A percentile compares a stretch with the other conserved stretches of the same genome.
Conservation (phyloP, 2,797 vertebrate species). For the Pseudomugil tenellus region DNA sequence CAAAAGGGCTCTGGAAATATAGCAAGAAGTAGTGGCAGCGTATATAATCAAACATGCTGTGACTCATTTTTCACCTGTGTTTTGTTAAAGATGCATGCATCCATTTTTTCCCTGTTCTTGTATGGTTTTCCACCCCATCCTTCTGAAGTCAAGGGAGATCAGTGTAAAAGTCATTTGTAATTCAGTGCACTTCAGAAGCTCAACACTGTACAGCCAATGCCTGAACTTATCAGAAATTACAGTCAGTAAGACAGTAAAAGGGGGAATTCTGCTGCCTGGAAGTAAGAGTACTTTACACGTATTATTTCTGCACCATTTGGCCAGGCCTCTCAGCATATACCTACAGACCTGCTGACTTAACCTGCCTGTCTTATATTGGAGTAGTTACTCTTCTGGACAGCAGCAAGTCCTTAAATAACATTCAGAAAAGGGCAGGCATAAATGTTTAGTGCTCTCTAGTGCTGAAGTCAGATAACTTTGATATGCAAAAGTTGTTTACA, state of each 20-base stretch:
- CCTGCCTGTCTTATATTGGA: conserved; percentile 33
- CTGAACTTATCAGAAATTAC: conserved; percentile 63
- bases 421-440: conserved; percentile 6
- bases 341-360: conserved; percentile 53
- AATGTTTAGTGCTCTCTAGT: background rate
- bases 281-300: conserved; percentile 55
- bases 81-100: conserved; percentile 44
- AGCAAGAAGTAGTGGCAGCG: conserved; percentile 31
- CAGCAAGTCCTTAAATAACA: conserved; percentile 31
- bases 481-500: background rate
- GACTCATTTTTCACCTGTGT: conserved; percentile 56
- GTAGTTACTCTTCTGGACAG: conserved; percentile 32
- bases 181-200: conserved; percentile 60
- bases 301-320: conserved; percentile 73
- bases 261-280: conserved; percentile 40
- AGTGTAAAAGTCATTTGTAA: conserved; percentile 68
- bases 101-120: conserved; percentile 38
- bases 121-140: conserved; percentile 26
- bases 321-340: conserved; percentile 37
- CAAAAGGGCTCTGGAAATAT: conserved; percentile 39
- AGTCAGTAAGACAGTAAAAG: conserved; percentile 43
- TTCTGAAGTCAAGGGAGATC: conserved; percentile 55
- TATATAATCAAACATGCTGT: conserved; percentile 44
- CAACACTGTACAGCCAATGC: conserved; percentile 44
- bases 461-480: background rate